These are phyloP conservation scores for Physeter macrocephalus DNA, from an alignment of 2,113 vertebrate genomes.

Conservation along the genomic window DNA sequence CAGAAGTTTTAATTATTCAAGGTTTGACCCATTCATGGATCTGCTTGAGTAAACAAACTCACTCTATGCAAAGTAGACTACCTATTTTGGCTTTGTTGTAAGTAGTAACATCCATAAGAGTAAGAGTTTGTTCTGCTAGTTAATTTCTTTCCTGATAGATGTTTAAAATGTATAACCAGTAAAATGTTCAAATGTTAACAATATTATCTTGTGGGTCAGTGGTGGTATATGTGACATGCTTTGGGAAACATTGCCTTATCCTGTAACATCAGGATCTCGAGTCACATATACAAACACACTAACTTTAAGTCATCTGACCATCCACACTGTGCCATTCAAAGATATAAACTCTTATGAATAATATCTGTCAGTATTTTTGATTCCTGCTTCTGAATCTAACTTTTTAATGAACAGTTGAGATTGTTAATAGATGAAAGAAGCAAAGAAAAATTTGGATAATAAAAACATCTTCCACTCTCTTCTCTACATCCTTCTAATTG, in stretches of 20 bases:
- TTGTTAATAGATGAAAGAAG: neutral
- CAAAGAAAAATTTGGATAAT: neutral
- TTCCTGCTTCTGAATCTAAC: neutral
- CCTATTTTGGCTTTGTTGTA: neutral
- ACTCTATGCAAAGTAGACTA: neutral
- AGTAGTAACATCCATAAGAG: neutral
- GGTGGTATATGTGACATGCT: neutral
- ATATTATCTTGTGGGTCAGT: neutral
- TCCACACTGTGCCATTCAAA: neutral
- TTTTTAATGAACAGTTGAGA: neutral
- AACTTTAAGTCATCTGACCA: neutral
- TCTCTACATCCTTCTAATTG: neutral
- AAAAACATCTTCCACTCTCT: neutral
- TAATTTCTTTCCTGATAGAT: neutral
- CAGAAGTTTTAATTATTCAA: neutral
- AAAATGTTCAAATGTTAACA: conserved; percentile 8
- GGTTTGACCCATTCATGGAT: neutral
- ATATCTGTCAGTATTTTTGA: neutral
- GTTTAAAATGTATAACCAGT: neutral
- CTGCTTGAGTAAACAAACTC: neutral
- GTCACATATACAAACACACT: neutral
- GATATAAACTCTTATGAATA: neutral
- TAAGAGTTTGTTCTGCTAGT: neutral
- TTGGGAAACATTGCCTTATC: neutral
- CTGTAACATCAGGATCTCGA: neutral